A percentile compares a stretch with the other conserved stretches of the same genome.
Evolutionary conservation across 2,797 vertebrate genomes (phyloP).

Genomic region (Dendrocincla fuliginosa): DNA sequence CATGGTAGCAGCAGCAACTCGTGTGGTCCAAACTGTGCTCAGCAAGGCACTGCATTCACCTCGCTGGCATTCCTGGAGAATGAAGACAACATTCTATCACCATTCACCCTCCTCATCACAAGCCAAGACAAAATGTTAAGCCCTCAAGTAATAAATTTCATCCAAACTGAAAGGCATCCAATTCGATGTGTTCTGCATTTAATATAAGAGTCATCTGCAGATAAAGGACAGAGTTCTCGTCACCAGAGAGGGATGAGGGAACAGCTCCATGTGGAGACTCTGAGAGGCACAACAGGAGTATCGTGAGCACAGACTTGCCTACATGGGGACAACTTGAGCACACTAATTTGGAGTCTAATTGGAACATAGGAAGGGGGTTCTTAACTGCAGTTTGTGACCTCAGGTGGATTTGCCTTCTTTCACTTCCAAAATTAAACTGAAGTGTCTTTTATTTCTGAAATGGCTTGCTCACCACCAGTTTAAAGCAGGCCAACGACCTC

Average conservation of each 20-base stretch:
- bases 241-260: neutral
- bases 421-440: neutral
- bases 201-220: neutral
- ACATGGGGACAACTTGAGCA: neutral
- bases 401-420: neutral
- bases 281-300: neutral
- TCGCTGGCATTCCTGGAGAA: slow-evolving; percentile 37
- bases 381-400: neutral
- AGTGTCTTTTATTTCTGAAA: neutral
- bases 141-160: slow-evolving; percentile 43
- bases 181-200: slow-evolving; percentile 9
- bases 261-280: neutral
- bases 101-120: slow-evolving; percentile 34
- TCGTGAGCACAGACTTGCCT: neutral
- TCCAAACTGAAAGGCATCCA: slow-evolving; percentile 40
- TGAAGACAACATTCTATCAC: slow-evolving; percentile 43
- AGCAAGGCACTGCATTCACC: slow-evolving; percentile 11
- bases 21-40: slow-evolving; percentile 39
- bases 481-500: neutral
- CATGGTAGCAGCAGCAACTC: neutral
- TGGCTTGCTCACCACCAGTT: neutral
- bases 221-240: neutral
- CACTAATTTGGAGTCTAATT: neutral
- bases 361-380: neutral
- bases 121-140: slow-evolving; percentile 56